phyloP scores from a whole-genome alignment of 2,797 vertebrate genomes.

The Anas capensis region DNA sequence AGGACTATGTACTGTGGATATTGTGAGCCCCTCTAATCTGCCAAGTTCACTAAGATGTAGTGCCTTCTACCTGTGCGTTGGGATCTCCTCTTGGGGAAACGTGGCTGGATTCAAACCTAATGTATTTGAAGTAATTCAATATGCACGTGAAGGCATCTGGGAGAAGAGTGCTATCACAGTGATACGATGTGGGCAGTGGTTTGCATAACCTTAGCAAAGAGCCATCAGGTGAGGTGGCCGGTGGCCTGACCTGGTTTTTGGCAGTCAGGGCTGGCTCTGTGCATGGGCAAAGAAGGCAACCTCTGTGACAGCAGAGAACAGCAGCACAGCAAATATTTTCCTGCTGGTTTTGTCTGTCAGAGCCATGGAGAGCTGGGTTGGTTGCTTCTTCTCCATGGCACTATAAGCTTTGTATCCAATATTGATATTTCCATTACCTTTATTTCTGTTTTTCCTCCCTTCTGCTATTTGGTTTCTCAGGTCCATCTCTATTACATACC shows the following conservation, averaged over 20 bases:
- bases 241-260: not conserved
- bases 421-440: not conserved
- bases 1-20: not conserved
- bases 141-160: not conserved
- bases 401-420: not conserved
- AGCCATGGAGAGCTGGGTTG: not conserved
- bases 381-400: not conserved
- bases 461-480: not conserved
- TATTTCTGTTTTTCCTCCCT: not conserved
- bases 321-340: not conserved
- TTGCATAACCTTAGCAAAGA: not conserved
- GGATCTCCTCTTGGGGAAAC: not conserved
- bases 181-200: not conserved
- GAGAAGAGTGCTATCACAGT: not conserved
- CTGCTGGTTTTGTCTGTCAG: not conserved
- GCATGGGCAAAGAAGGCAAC: not conserved
- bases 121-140: not conserved
- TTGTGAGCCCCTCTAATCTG: not conserved
- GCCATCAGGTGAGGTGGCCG: not conserved
- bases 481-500: not conserved
- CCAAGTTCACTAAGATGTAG: not conserved
- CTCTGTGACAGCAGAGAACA: not conserved
- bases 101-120: not conserved
- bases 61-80: not conserved
- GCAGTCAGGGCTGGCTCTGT: not conserved